phyloP scores from a whole-genome alignment of 1,140 invertebrate species.

The Trypoxylus dichotomus region DNA sequence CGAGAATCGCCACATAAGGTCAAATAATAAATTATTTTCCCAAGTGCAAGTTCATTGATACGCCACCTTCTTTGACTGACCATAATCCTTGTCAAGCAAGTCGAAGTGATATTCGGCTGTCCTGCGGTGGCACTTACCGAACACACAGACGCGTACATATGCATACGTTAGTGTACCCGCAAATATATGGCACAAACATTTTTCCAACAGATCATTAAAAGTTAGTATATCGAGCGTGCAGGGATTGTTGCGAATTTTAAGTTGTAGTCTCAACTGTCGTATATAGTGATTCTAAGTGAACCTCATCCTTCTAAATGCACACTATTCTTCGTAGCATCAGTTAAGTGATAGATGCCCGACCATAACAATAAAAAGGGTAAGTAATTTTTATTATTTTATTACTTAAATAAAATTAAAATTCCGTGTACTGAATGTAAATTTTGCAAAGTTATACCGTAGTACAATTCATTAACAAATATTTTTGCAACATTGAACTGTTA shows the following conservation, averaged over 20 bases:
- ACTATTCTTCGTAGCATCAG: no score
- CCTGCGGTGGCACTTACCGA: not conserved
- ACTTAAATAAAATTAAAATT: no score
- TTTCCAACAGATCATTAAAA: not conserved
- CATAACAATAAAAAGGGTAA: no score
- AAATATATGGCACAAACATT: not conserved
- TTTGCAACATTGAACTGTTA: no score
- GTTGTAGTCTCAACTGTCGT: no score
- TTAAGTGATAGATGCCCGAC: no score
- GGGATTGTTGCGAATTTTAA: not conserved
- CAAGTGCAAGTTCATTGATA: slow-evolving; percentile 6
- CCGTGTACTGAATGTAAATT: no score
- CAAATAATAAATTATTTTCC: not conserved
- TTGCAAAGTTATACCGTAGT: no score
- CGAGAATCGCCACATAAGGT: not conserved
- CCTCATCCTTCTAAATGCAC: no score
- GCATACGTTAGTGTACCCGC: not conserved
- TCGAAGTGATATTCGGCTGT: not conserved
- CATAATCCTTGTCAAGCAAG: not conserved
- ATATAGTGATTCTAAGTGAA: no score
- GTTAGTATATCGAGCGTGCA: not conserved
- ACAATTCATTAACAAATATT: no score
- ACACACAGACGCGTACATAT: not conserved
- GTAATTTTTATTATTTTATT: no score
- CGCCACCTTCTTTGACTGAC: not conserved